Conservation (phyloP, 2,797 vertebrate species). For the Danio albolineatus region DNA sequence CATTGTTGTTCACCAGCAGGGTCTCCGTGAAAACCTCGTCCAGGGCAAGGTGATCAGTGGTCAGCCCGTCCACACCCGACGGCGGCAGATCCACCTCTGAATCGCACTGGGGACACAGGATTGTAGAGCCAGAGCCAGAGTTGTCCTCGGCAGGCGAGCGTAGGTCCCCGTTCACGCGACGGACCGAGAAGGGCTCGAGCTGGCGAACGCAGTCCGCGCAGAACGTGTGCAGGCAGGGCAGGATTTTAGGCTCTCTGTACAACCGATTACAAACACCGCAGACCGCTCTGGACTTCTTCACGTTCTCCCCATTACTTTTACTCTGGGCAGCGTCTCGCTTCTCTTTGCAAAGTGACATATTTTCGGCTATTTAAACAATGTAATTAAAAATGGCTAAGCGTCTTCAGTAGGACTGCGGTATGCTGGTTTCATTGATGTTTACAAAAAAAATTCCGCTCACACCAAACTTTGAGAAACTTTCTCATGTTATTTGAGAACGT, state of each 20-base stretch:
- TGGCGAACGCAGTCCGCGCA: constrained; percentile 84
- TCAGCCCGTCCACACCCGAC: constrained; percentile 81
- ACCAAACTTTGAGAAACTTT: constrained; percentile 10
- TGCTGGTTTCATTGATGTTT: not conserved
- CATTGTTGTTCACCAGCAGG: constrained; percentile 72
- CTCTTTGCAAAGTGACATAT: constrained; percentile 38
- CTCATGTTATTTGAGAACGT: constrained; percentile 24
- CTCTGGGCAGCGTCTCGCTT: not conserved
- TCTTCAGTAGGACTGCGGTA: not conserved
- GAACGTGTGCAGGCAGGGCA: constrained; percentile 90
- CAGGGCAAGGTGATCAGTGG: constrained; percentile 85
- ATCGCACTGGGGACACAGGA: constrained; percentile 89
- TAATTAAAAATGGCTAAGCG: not conserved
- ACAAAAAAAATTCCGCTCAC: not conserved
- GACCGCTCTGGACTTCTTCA: constrained; percentile 67
- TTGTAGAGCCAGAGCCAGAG: constrained; percentile 66
- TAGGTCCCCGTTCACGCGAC: constrained; percentile 57
- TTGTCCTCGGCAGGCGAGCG: not conserved
- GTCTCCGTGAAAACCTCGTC: constrained; percentile 85
- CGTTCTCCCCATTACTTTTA: constrained; percentile 5
- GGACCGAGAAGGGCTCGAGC: constrained; percentile 79
- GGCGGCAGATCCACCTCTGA: constrained; percentile 85
- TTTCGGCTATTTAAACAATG: not conserved
- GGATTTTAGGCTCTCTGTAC: constrained; percentile 82
- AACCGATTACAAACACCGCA: constrained; percentile 81